Evolutionary conservation across 2,113 vertebrate species (phyloP), one percentile per base, ranked within the genome.

Genomic region (Neolamprologus kungweensis): DNA sequence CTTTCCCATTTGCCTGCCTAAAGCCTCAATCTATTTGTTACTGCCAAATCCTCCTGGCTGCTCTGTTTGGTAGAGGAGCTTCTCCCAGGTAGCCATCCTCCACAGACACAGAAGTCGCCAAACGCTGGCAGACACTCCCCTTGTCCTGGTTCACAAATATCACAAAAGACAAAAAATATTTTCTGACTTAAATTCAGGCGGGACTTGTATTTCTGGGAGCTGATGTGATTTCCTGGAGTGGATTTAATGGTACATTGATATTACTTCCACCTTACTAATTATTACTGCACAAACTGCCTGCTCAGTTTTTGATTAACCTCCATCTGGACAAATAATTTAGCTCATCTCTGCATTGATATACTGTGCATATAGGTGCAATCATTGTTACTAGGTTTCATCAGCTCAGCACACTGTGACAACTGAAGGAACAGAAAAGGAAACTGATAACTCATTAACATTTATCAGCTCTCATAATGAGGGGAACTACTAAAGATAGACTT

Each of bases 1-100:
- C 84, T 82, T 81, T 92, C 58, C 54, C 54, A 82, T 92, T 89
- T 51, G 21, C 81, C 60, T 5, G 17, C 75, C 55, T 53, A 45
- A 82, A 85, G 88, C 16, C 82, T 83, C 85, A 73, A 81, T 91
- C 80, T 50, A 73, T 84, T 85, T 89, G 80, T 45, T 63, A 8
- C 40, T 42, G 79, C 65, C 84, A 86, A 86, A 65, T 85, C 83
- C 84, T 85, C 51, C 45, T 82, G 63, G 35, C 83, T 89, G 63
- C 83, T 58, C 73, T 17, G 28, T 89, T 81, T 89, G 33, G 84
- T 60, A 73, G 42, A 91, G 85, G 81, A 84, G 73, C 54, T 63
- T 84, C 45, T 80, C 40, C 54, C 10, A 53, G 80, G 31, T 71
- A 73, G 65, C 12, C 50, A 55, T 73, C 71, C 89, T 73, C 84